Percentiles rank a stretch among this genome's conserved stretches.
Conservation (phyloP, 2,888 invertebrate genomes). For the Dolomedes plantarius region DNA sequence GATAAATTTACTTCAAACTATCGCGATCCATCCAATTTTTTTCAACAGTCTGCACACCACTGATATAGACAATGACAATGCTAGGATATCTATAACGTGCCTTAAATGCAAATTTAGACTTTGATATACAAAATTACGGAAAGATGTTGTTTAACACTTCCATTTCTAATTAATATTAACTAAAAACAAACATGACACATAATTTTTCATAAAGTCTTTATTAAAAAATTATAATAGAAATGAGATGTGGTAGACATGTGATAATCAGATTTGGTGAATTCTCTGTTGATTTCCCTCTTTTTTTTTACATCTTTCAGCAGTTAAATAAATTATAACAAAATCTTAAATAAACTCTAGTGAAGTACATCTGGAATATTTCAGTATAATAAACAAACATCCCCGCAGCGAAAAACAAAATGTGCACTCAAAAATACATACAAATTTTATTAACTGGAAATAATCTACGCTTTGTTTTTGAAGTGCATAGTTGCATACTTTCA, state of each 20-base stretch:
- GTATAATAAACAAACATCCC: conserved; percentile 54
- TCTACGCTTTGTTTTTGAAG: background rate
- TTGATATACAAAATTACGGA: too few species aligned
- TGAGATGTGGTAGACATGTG: conserved; percentile 18
- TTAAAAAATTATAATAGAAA: conserved; percentile 18
- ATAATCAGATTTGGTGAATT: background rate
- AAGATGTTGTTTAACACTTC: too few species aligned
- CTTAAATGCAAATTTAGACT: too few species aligned
- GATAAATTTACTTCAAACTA: too few species aligned
- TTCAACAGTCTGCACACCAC: too few species aligned
- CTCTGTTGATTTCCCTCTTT: background rate
- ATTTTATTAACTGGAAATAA: conserved; percentile 20
- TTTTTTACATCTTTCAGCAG: background rate
- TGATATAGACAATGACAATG: too few species aligned
- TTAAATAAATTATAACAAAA: conserved; percentile 31
- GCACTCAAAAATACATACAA: conserved; percentile 30
- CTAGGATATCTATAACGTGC: too few species aligned
- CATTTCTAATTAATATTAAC: too few species aligned
- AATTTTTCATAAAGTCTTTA: background rate
- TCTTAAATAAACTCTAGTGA: conserved; percentile 30
- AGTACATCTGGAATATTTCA: conserved; percentile 40
- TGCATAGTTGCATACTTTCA: conserved; percentile 13
- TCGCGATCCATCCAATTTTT: too few species aligned
- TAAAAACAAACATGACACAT: background rate
- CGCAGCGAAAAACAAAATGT: conserved; percentile 27